phyloP scores from a whole-genome alignment of 1,140 invertebrate genomes.

The Euura lappo region DNA sequence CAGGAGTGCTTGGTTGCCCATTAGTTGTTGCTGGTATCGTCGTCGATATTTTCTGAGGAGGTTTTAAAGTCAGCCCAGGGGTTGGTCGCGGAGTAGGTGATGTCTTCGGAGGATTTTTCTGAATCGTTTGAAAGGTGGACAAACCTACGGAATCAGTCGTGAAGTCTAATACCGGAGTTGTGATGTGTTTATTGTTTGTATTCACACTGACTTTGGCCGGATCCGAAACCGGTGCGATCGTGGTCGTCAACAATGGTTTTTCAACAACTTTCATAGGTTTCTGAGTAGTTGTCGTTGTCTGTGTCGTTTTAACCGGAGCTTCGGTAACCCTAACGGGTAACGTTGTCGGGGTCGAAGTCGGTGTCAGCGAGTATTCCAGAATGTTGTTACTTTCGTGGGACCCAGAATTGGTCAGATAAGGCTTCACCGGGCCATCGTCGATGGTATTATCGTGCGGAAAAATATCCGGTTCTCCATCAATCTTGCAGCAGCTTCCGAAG shows the following conservation, averaged over 20 bases:
- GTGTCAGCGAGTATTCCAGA: constrained; percentile 49
- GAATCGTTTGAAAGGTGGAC: constrained; percentile 53
- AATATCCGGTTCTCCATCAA: constrained; percentile 58
- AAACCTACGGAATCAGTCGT: constrained; percentile 46
- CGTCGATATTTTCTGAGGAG: constrained; percentile 28
- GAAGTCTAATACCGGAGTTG: constrained; percentile 29
- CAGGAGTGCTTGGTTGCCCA: constrained; percentile 26
- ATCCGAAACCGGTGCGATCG: background rate
- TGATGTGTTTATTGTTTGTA: constrained; percentile 25
- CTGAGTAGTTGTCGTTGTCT: background rate
- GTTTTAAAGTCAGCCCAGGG: constrained; percentile 14
- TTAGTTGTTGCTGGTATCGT: constrained; percentile 36
- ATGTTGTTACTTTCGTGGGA: constrained; percentile 55
- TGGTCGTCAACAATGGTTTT: background rate
- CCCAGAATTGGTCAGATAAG: constrained; percentile 40
- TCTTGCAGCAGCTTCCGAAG: constrained; percentile 88
- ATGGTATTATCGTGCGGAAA: constrained; percentile 59
- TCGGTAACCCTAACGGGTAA: background rate
- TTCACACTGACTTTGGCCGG: background rate
- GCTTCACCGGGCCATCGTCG: constrained; percentile 45
- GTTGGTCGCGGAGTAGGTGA: constrained; percentile 8
- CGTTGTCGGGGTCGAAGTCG: constrained; percentile 35
- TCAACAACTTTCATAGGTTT: background rate
- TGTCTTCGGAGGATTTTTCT: constrained; percentile 32
- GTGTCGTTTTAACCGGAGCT: background rate